phyloP scores from a whole-genome alignment of 2,113 vertebrate genomes.

The Heterocephalus glaber region DNA sequence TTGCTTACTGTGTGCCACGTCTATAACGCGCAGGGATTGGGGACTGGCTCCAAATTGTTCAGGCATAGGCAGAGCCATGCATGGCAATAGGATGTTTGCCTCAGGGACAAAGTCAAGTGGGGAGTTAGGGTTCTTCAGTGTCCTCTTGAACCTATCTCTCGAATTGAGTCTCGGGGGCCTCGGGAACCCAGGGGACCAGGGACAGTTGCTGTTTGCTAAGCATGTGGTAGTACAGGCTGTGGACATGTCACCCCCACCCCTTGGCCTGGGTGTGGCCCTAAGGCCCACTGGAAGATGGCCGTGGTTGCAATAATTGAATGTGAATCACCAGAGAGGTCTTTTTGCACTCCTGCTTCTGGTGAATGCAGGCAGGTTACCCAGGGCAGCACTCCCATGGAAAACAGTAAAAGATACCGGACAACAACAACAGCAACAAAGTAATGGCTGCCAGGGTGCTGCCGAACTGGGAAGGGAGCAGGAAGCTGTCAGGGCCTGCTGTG shows the following conservation, averaged over 20 bases:
- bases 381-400: background rate
- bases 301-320: rapidly evolving
- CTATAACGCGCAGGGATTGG: background rate
- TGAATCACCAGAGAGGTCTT: background rate
- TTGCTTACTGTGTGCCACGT: rapidly evolving
- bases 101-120: too few species aligned
- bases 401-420: background rate
- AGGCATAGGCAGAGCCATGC: rapidly evolving
- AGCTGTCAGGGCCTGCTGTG: too few species aligned
- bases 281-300: background rate
- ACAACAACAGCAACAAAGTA: too few species aligned
- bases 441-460: background rate
- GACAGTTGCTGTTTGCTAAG: background rate
- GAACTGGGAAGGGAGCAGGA: too few species aligned
- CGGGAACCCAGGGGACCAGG: rapidly evolving
- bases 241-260: background rate
- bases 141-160: rapidly evolving
- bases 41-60: rapidly evolving
- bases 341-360: background rate
- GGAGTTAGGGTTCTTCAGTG: background rate
- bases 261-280: background rate
- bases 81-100: background rate
- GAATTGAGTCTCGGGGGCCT: background rate
- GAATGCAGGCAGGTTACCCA: rapidly evolving
- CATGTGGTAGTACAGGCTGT: background rate